Percentiles rank a stretch among this genome's conserved stretches.
Evolutionary conservation across 2,888 invertebrate species (phyloP).

Genomic region (Andrena haemorrhoa): DNA sequence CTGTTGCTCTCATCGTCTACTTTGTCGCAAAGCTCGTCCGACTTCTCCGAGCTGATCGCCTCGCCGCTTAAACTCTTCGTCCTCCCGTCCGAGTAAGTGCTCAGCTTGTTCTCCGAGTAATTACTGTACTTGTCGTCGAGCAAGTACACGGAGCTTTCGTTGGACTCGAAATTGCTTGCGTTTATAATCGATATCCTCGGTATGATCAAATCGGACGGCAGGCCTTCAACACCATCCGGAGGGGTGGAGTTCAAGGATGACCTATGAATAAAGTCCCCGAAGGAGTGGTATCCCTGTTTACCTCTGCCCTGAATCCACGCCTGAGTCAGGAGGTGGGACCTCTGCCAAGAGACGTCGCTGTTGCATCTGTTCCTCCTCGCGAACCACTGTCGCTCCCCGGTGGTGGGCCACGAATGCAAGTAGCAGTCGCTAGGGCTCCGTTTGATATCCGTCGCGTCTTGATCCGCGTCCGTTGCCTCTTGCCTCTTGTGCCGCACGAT

Average conservation of each 20-base stretch:
- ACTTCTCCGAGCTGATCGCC: conserved; percentile 76
- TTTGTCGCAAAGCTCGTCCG: conserved; percentile 74
- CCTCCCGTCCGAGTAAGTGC: conserved; percentile 72
- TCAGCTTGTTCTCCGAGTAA: conserved; percentile 72
- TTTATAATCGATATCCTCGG: conserved; percentile 83
- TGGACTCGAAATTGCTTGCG: conserved; percentile 82
- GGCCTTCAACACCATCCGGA: conserved; percentile 33
- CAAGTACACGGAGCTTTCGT: conserved; percentile 81
- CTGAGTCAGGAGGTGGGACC: conserved; percentile 75
- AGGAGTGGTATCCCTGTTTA: conserved; percentile 75
- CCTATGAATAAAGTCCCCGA: conserved; percentile 63
- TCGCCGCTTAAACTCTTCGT: conserved; percentile 80
- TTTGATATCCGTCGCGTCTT: conserved; percentile 53
- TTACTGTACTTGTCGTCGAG: conserved; percentile 68
- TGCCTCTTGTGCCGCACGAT: conserved; percentile 72
- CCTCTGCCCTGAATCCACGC: conserved; percentile 78
- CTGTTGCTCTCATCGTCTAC: conserved; percentile 71
- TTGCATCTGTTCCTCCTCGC: conserved; percentile 78
- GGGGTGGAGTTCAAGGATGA: conserved; percentile 67
- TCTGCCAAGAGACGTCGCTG: conserved; percentile 82
- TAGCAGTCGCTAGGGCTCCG: conserved; percentile 73
- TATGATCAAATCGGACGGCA: conserved; percentile 75
- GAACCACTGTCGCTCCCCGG: conserved; percentile 57
- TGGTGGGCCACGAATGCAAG: conserved; percentile 71
- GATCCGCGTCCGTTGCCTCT: conserved; percentile 47